Base-by-base conservation (phyloP, 2,113 vertebrate species). In the Vidua chalybeata region DNA sequence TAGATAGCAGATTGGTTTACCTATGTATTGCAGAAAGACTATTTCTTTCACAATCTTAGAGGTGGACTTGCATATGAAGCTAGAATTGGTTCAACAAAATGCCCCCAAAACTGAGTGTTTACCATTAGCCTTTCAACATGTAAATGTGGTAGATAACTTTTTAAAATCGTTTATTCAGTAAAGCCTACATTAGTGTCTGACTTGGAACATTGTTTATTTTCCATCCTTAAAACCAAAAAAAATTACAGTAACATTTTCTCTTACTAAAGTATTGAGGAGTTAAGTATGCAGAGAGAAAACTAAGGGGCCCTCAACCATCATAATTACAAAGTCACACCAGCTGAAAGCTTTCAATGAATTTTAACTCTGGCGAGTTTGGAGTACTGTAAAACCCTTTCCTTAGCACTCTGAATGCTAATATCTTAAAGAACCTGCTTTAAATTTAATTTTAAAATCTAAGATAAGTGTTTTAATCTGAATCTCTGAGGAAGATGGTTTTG, bases 1-100 rank as follows among this genome's bases (percentile, higher is more conserved):
- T 96, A 94, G 90, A 91, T 78, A 97, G 87, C 95, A 97, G 96
- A 95, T 56, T 93, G 82, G 75, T 85, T 93, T 84, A 94, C 90
- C 69, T 94, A 59, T 28, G 22, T 33, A 21, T 51, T 83, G 72
- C 68, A 85, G 69, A 90, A 77, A 75, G 39, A 61, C 7, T 45
- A 39, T 71, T 94, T 75, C 88, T 87, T 78, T 68, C 55, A 66
- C 51, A 41, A 3, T 78, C 27, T 61, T 45, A n/a, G 31, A 61
- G 18, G 69, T 71, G 20, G 26, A 64, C 56, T 90, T 93, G 33
- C 28, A 80, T 55, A 33, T 86, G 84, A 90, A 85, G 56, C 35
- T 87, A 75, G 37, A 37, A 74, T 31, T 5, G 4, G 30, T 87
- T 84, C 73, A 94, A 81, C 7, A 82, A 94, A 91, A 83, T 19